phyloP scores from a whole-genome alignment of 2,113 vertebrate genomes.

The Brachyhypopomus gauderio region DNA sequence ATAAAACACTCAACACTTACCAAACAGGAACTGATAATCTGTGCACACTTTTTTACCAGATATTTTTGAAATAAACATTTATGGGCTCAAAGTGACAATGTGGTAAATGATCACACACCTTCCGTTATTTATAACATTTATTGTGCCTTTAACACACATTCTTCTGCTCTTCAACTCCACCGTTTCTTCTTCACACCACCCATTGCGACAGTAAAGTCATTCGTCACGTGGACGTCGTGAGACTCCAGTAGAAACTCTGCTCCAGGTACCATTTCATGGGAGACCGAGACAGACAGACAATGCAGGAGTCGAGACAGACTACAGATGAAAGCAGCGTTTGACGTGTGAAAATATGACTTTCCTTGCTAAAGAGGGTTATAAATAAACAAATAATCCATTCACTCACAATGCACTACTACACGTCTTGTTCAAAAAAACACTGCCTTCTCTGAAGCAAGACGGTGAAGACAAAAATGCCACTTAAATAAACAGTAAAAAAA shows the following conservation, averaged over 20 bases:
- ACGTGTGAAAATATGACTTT: constrained; percentile 34
- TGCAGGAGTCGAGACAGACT: constrained; percentile 24
- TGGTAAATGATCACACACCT: neutral
- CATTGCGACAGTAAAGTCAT: neutral
- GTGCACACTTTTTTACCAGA: neutral
- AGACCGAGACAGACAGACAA: constrained; percentile 1
- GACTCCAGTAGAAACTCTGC: neutral
- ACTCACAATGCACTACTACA: constrained; percentile 8
- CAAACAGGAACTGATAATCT: too few species aligned
- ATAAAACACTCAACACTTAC: too few species aligned
- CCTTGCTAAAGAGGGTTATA: constrained; percentile 30
- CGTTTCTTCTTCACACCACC: neutral
- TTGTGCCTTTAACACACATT: constrained; percentile 33
- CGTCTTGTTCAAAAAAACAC: constrained; percentile 34
- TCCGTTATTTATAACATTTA: constrained; percentile 18
- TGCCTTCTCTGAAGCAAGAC: constrained; percentile 67
- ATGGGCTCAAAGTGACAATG: too few species aligned
- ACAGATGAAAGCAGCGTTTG: constrained; percentile 28
- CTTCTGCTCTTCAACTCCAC: constrained; percentile 4
- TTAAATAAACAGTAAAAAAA: constrained; percentile 58
- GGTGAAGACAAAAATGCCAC: constrained; percentile 69
- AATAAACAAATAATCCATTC: constrained; percentile 52
- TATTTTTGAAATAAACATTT: neutral
- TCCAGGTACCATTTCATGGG: constrained; percentile 31
- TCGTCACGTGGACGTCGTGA: neutral